Percentiles rank a stretch among this genome's conserved stretches.
These are phyloP conservation scores for Lapara coniferarum DNA, from an alignment of 2,888 invertebrate species.

Conservation along the genomic window DNA sequence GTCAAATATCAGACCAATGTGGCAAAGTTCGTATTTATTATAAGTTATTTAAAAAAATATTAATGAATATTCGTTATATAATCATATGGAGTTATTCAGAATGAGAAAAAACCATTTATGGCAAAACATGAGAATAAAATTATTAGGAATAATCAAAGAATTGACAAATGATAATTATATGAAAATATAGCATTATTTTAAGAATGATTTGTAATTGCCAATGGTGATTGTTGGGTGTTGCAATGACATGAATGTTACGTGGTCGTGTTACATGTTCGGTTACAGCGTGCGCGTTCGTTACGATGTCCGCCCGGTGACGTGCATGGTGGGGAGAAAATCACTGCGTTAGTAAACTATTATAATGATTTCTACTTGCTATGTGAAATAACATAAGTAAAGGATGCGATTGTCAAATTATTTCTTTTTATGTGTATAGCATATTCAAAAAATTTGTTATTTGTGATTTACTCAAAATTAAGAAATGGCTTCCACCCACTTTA, in stretches of 20 bases:
- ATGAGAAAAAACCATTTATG: too few relatives aligned
- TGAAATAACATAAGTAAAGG: not conserved
- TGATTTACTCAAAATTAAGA: too few relatives aligned
- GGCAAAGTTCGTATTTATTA: not conserved
- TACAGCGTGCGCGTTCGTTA: not conserved
- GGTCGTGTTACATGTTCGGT: not conserved
- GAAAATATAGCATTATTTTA: too few relatives aligned
- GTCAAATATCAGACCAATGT: not conserved
- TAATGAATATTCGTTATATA: not conserved
- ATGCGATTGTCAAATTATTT: too few relatives aligned
- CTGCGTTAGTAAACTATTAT: slow-evolving; percentile 32
- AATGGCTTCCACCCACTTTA: too few relatives aligned
- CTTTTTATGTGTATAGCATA: too few relatives aligned
- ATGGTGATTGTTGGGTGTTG: not conserved
- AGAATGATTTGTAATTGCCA: too few relatives aligned
- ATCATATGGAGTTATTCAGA: too few relatives aligned
- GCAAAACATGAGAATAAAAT: too few relatives aligned
- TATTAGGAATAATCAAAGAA: too few relatives aligned
- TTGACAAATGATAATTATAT: too few relatives aligned
- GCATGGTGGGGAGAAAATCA: slow-evolving; percentile 44
- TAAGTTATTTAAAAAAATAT: not conserved
- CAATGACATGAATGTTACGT: not conserved
- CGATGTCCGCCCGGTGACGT: slow-evolving; percentile 35
- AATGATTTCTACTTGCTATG: not conserved
- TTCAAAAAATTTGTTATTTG: too few relatives aligned